Base-by-base conservation (phyloP, 2,797 vertebrate genomes). In the Falco berigora region DNA sequence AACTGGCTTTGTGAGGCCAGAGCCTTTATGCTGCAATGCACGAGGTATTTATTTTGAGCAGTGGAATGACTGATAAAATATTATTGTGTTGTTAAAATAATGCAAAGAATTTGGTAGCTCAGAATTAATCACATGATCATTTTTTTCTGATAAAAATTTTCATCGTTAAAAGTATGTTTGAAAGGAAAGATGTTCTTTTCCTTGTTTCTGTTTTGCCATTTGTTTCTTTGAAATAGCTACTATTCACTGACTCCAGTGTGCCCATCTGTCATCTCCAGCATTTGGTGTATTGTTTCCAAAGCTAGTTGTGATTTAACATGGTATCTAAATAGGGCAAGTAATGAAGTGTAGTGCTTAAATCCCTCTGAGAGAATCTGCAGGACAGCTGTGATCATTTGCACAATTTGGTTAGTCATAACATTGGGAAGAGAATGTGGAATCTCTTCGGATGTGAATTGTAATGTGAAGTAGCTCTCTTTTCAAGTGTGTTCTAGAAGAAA, bases 311-410 rank as follows among this genome's bases (percentile, higher is more conserved):
- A 97, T 98, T 98, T 61, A 89, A 50, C 40, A 3, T 97, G 98
- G 98, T 98, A 96, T 98, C 98, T 98, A 98, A 98, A 97, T 98
- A 98, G 98, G 98, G 98, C 97, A 97, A 96, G 98, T 97, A 95
- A 96, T 86, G 98, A 97, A 97, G 98, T 95, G 92, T 93, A 76
- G 77, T 12, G 94, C 82, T 67, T 40, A 86, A 97, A 93, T 78
- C 92, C 95, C 96, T 86, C 46, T 0, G 93, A 96, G 92, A 97
- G 94, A 97, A 97, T 97, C 98, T 97, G 98, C 98, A 96, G 97
- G 98, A 97, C 98, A 98, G 98, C 98, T 98, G 98, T 97, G 98
- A 94, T 96, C 94, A 58, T 85, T 79, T 85, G 79, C 96, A 97
- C 91, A 59, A 56, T 98, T 98, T 94, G 97, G 97, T 49, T 97